Evolutionary conservation across 2,888 invertebrate genomes (phyloP).

Genomic region (Linnaemya tessellans): DNA sequence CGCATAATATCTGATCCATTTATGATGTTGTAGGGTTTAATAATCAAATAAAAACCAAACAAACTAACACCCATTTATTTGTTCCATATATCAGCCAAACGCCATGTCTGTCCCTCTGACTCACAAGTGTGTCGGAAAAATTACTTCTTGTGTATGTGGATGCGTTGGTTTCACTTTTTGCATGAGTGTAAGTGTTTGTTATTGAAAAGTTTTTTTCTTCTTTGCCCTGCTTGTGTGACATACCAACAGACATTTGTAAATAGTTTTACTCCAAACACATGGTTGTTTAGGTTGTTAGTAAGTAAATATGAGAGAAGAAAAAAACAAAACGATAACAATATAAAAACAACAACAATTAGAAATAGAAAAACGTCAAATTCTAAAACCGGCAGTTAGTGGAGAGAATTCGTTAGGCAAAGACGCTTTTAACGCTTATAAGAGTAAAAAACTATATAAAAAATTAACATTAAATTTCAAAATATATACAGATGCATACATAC

Average conservation of each 20-base stretch:
- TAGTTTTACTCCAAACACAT: slow-evolving; percentile 48
- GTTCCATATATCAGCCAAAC: slow-evolving; percentile 30
- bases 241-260: slow-evolving; percentile 42
- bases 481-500: background rate
- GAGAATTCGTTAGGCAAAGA: slow-evolving; percentile 69
- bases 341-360: slow-evolving; percentile 37
- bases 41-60: slow-evolving; percentile 8
- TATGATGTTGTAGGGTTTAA: background rate
- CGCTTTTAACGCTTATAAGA: slow-evolving; percentile 55
- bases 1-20: background rate
- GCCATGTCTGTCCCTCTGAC: slow-evolving; percentile 7
- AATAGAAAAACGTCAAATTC: slow-evolving; percentile 57
- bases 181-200: slow-evolving; percentile 4
- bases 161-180: slow-evolving; percentile 9
- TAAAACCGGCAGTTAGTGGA: slow-evolving; percentile 70
- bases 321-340: slow-evolving; percentile 38
- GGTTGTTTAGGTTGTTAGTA: slow-evolving; percentile 39
- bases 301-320: slow-evolving; percentile 9
- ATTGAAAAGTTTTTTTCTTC: slow-evolving; percentile 3
- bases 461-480: background rate
- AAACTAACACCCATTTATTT: slow-evolving; percentile 51
- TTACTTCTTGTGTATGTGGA: slow-evolving; percentile 29
- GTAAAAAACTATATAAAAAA: slow-evolving; percentile 12
- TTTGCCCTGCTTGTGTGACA: slow-evolving; percentile 35
- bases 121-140: slow-evolving; percentile 38